Conservation (phyloP, 1,140 invertebrate species). For the Spodoptera litura region DNA sequence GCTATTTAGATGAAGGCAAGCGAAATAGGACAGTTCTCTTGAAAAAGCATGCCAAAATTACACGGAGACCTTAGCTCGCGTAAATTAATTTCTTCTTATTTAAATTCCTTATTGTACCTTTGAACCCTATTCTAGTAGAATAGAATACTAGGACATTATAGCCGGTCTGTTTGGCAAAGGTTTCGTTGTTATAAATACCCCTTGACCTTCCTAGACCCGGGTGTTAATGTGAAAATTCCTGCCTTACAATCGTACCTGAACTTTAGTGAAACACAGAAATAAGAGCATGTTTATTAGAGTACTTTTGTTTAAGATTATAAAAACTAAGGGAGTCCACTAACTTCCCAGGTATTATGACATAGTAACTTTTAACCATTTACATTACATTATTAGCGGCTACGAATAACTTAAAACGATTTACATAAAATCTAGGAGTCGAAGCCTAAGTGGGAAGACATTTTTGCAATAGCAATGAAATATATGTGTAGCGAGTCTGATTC, state of each 20-base stretch:
- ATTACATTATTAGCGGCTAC: not conserved
- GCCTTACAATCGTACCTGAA: not conserved
- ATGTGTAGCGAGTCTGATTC: too few relatives aligned
- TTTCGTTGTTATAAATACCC: not conserved
- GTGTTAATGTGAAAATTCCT: slow-evolving; percentile 7
- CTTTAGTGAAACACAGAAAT: not conserved
- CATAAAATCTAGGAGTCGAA: too few relatives aligned
- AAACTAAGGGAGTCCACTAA: not conserved
- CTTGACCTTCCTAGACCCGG: not conserved
- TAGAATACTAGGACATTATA: slow-evolving; percentile 18
- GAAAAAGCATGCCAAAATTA: slow-evolving; percentile 1
- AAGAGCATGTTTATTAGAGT: not conserved
- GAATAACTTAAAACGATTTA: too few relatives aligned
- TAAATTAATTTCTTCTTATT: slow-evolving; percentile 9
- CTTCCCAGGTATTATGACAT: too few relatives aligned
- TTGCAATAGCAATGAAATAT: too few relatives aligned
- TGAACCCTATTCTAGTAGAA: not conserved
- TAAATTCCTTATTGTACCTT: slow-evolving; percentile 15
- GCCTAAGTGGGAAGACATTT: too few relatives aligned
- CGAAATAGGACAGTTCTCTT: not conserved
- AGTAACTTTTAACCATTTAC: not conserved
- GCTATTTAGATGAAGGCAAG: not conserved
- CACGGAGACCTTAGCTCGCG: not conserved
- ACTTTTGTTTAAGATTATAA: not conserved
- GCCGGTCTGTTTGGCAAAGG: slow-evolving; percentile 15